phyloP scores from a whole-genome alignment of 2,797 vertebrate species.

The Coracias cyanogaster region DNA sequence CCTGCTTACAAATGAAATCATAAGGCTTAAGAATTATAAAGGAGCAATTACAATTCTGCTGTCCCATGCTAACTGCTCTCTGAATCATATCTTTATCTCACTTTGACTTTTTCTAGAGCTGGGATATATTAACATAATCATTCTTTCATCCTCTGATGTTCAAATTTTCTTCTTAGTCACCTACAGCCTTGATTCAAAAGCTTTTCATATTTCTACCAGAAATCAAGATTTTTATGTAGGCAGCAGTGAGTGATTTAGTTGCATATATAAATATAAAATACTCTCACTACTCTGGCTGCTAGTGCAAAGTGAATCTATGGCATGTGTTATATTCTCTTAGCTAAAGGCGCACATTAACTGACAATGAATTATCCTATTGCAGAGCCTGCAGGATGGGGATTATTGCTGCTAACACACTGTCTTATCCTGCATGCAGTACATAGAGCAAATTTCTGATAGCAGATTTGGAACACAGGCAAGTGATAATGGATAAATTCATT shows the following conservation, averaged over 20 bases:
- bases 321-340: neutral
- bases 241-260: slow-evolving; percentile 2
- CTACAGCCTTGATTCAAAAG: slow-evolving; percentile 15
- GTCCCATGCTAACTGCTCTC: neutral
- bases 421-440: neutral
- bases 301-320: neutral
- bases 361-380: slow-evolving; percentile 1
- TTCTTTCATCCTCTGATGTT: slow-evolving; percentile 3
- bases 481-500: neutral
- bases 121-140: neutral
- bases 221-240: neutral
- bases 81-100: neutral
- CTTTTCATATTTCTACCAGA: slow-evolving; percentile 29
- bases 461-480: slow-evolving; percentile 14
- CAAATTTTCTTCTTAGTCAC: slow-evolving; percentile 11
- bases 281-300: neutral
- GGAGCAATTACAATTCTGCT: neutral
- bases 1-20: neutral
- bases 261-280: slow-evolving; percentile 19
- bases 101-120: neutral
- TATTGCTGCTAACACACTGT: neutral
- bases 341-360: neutral
- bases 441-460: neutral
- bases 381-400: neutral
- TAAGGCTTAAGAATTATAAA: neutral